These are phyloP conservation scores for Cephus spinipes DNA, from an alignment of 2,888 invertebrate genomes.

Conservation along the genomic window DNA sequence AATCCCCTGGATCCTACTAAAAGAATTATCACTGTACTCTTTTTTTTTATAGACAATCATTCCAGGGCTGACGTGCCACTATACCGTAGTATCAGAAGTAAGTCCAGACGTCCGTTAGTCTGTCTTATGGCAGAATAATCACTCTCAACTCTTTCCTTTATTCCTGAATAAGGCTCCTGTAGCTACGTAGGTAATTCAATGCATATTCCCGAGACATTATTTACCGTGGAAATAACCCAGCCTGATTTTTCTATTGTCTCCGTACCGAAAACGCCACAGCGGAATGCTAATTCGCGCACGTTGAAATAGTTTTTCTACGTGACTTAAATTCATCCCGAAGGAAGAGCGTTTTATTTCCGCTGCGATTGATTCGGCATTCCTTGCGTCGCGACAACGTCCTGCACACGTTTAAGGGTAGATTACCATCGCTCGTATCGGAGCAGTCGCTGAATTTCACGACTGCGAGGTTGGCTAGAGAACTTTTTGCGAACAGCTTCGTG, in stretches of 20 bases:
- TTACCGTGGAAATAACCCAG: constrained; percentile 41
- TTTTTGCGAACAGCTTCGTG: not conserved
- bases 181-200: not conserved
- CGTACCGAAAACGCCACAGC: constrained; percentile 18
- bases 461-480: not conserved
- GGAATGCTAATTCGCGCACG: constrained; percentile 46
- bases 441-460: not conserved
- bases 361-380: constrained; percentile 38
- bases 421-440: not conserved
- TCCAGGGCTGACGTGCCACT: not conserved
- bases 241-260: constrained; percentile 51
- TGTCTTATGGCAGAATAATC: not conserved
- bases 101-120: not conserved
- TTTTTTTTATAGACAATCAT: not conserved
- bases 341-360: constrained; percentile 34
- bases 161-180: not conserved
- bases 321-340: constrained; percentile 57
- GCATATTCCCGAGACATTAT: constrained; percentile 39
- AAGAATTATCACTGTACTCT: not conserved
- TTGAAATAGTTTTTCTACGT: constrained; percentile 61
- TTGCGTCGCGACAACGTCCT: constrained; percentile 37
- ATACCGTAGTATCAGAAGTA: not conserved
- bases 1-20: not conserved
- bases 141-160: not conserved
- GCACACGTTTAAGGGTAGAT: constrained; percentile 37